Evolutionary conservation across 2,888 invertebrate genomes (phyloP), one percentile per base, ranked within the genome.

Genomic region (Drosophila leonis): DNA sequence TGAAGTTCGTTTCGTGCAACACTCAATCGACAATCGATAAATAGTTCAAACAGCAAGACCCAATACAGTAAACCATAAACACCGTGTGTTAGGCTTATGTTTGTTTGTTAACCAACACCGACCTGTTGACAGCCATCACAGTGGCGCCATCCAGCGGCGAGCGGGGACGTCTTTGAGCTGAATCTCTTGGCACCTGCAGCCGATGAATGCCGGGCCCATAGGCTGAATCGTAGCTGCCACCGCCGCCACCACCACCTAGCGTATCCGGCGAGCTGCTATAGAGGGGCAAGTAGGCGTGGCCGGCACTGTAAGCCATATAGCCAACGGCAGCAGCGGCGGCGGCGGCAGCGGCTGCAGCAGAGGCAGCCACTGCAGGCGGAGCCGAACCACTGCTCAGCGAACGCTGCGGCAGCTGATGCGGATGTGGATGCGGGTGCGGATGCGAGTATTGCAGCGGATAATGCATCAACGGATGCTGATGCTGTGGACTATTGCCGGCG

Each of bases 251-350:
- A 2, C 10, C 29, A 12, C 57, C 31, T 0, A 75, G 59, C 0
- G 82, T 78, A 6, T 90, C 90, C 37, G 92, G 92, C 7, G 92
- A 90, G 51, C 90, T 87, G 78, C 80, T 80, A 68, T 88, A 91
- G 67, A 92, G 91, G 1, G 93, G 92, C n/a, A 92, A 91, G 55
- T 90, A 90, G 8, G 87, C 75, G 73, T 83, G 92, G 69, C 92
- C 91, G 29, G 91, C 91, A 73, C 92, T 92, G 29, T 83, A 90
- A 0, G 91, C 90, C 66, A 90, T 72, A 15, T 80, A 81, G 9
- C 75, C 79, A 1, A 78, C 78, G n/a, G 77, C 72, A 24, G 79
- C 77, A 2, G 65, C 78, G 10, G 78, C 78, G 1, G 72, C 65
- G 0, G 75, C 59, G 0, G 65, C 59, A 0, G 75, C 67, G 0